Conservation (phyloP, 2,113 vertebrate species). For the Tragulus kanchil region DNA sequence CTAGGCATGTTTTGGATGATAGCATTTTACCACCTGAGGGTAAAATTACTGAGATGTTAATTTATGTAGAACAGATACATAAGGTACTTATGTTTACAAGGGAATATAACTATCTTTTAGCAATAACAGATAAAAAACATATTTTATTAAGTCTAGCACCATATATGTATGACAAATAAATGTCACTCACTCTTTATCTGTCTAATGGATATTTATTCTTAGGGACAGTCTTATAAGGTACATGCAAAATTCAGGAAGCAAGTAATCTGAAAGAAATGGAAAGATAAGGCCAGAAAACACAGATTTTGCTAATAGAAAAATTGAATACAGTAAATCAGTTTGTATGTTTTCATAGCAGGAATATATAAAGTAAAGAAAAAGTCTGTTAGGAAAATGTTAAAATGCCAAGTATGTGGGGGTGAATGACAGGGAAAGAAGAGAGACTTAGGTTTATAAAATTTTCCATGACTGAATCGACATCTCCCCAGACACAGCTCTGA, state of each 20-base stretch:
- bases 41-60: conserved; percentile 48
- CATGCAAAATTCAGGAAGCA: neutral
- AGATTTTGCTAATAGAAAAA: neutral
- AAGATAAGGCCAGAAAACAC: neutral
- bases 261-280: neutral
- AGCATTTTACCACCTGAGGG: conserved; percentile 41
- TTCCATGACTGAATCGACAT: conserved; percentile 73
- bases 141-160: neutral
- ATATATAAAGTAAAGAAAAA: conserved; percentile 15
- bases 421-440: conserved; percentile 18
- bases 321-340: conserved; percentile 15
- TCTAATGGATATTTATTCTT: neutral
- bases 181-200: neutral
- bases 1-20: neutral
- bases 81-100: conserved; percentile 58
- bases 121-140: conserved; percentile 56
- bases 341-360: conserved; percentile 67
- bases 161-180: neutral
- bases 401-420: conserved; percentile 69
- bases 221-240: neutral
- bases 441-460: conserved; percentile 69
- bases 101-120: conserved; percentile 55
- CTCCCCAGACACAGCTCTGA: neutral
- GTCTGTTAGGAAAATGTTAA: conserved; percentile 50
- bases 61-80: conserved; percentile 44